phyloP scores from a whole-genome alignment of 2,797 vertebrate genomes.

The Melanogrammus aeglefinus region DNA sequence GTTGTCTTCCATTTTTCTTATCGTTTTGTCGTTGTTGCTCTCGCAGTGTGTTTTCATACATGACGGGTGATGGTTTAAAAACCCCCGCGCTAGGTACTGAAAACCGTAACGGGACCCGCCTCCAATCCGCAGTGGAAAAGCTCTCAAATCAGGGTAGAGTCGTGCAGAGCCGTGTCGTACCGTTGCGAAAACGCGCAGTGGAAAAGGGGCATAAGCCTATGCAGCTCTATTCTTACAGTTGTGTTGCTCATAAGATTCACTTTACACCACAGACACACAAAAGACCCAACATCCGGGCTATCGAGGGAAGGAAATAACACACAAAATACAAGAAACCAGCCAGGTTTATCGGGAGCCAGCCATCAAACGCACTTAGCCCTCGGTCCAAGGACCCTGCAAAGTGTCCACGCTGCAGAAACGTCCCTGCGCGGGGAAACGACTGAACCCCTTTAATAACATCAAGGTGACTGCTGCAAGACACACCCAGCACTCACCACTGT shows the following conservation, averaged over 20 bases:
- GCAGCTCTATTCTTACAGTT: too few relatives aligned
- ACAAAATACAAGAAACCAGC: not conserved
- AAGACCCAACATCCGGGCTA: not conserved
- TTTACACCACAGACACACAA: not conserved
- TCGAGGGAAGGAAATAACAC: not conserved
- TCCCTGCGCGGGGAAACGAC: not conserved
- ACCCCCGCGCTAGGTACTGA: too few relatives aligned
- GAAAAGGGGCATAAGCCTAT: not conserved
- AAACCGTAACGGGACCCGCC: too few relatives aligned
- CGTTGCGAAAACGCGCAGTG: too few relatives aligned
- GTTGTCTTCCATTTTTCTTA: too few relatives aligned
- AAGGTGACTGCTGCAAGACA: slow-evolving; percentile 41
- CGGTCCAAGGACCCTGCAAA: not conserved
- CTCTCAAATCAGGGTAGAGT: too few relatives aligned
- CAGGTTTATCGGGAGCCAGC: not conserved
- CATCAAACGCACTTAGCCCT: not conserved
- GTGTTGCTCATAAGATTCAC: not conserved
- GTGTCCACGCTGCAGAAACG: slow-evolving; percentile 4
- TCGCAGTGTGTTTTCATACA: too few relatives aligned
- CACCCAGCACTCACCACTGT: slow-evolving; percentile 34
- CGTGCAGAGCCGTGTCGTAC: too few relatives aligned
- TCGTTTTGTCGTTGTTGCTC: too few relatives aligned
- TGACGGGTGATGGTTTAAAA: too few relatives aligned
- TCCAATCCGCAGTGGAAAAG: too few relatives aligned
- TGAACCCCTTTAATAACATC: slow-evolving; percentile 30